Evolutionary conservation across 2,888 invertebrate genomes (phyloP), one percentile per base, ranked within the genome.

Genomic region (Orthosia incerta): DNA sequence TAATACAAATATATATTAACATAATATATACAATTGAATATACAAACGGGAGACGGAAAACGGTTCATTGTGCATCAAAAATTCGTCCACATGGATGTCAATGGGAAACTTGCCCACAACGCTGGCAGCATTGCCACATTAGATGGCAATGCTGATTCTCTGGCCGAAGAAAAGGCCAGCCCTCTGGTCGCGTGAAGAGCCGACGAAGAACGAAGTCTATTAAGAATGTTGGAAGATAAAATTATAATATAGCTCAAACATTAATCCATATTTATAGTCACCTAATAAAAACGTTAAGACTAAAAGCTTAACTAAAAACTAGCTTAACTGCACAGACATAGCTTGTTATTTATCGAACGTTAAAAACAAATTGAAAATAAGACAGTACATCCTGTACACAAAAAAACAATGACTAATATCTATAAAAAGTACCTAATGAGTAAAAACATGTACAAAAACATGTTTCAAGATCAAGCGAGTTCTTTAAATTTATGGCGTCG

Each of bases 391-490:
- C n/a, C n/a, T n/a, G 26, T 13, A 13, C 7, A 53, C 12, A 70
- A 69, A 70, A 69, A 75, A 78, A 70, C 60, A 46, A 18, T 50
- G 66, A 65, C 15, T 23, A 26, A 55, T 48, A 56, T 26, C 23
- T 50, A 76, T 57, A 74, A 76, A 55, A 67, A 76, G 16, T 26
- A 45, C 16, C 11, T 26, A 45, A 26, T 65, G 13, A 56, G 2
- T 18, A 45, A 51, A 51, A 45, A 45, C 13, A 55, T 48, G 11
- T 23, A 71, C 18, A 62, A 74, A 79, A 79, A 75, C 60, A 51
- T 13, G 50, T 48, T 77, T 82, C 82, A 79, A 82, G 82, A 77
- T 61, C 64, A 77, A 72, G 45, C 45, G 50, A 71, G 67, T 71
- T 80, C 83, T 57, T 63, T 71, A 79, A 67, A 62, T 20, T 55